Evolutionary conservation across 2,888 invertebrate species (phyloP).

Genomic region (Caenorhabditis sulstoni): DNA sequence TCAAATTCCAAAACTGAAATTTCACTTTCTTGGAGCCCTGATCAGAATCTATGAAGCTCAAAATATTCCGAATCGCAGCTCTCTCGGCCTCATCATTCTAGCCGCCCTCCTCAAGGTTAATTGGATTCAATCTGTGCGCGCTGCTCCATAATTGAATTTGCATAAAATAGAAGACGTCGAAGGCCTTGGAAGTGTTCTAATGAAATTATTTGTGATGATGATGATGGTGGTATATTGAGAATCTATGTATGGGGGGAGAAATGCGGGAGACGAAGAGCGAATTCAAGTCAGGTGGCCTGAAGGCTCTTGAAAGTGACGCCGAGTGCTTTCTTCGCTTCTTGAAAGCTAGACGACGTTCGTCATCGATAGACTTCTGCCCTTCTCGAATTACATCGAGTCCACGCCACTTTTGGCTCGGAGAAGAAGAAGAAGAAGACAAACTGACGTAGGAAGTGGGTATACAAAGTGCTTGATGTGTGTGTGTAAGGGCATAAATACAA

Average conservation of each 20-base stretch:
- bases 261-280: neutral
- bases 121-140: slow-evolving; percentile 14
- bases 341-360: slow-evolving; percentile 19
- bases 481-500: slow-evolving; percentile 39
- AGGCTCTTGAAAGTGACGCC: no score
- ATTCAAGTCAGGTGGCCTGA: no score
- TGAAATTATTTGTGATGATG: slow-evolving; percentile 10
- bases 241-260: neutral
- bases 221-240: no score
- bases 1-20: no score
- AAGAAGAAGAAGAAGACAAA: slow-evolving; percentile 5
- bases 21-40: no score
- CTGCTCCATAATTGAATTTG: slow-evolving; percentile 14
- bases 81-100: no score
- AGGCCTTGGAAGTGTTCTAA: neutral
- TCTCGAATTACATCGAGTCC: slow-evolving; percentile 33
- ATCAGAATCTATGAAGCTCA: no score
- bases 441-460: no score
- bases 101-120: slow-evolving; percentile 4
- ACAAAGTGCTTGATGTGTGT: no score
- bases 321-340: no score
- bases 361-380: neutral
- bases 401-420: slow-evolving; percentile 26
- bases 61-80: no score
- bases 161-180: neutral